A percentile compares a stretch with the other conserved stretches of the same genome.
phyloP scores from a whole-genome alignment of 1,140 invertebrate species.

The Aphelinus certus region DNA sequence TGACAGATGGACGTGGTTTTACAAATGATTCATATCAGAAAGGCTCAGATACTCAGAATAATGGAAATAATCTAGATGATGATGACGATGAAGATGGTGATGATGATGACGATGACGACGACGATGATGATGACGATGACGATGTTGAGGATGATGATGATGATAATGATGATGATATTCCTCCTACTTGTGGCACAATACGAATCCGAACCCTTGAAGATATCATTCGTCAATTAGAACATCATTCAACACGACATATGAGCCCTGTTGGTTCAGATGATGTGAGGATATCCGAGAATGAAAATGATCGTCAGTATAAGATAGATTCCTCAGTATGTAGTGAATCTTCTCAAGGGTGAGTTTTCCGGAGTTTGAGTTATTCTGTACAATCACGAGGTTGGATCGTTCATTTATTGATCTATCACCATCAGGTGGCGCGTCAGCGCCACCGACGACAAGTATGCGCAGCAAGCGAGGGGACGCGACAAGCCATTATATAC shows the following conservation, averaged over 20 bases:
- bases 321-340: slow-evolving; percentile 82
- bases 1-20: slow-evolving; percentile 74
- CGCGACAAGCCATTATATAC: too few relatives aligned
- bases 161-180: slow-evolving; percentile 76
- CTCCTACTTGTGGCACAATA: slow-evolving; percentile 75
- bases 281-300: slow-evolving; percentile 90
- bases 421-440: too few relatives aligned
- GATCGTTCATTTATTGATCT: too few relatives aligned
- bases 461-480: too few relatives aligned
- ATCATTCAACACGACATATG: slow-evolving; percentile 87
- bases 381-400: too few relatives aligned
- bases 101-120: slow-evolving; percentile 76
- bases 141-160: slow-evolving; percentile 58
- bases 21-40: slow-evolving; percentile 70
- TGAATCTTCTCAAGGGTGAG: slow-evolving; percentile 77
- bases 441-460: too few relatives aligned
- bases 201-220: slow-evolving; percentile 91
- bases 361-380: too few relatives aligned
- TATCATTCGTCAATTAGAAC: slow-evolving; percentile 88
- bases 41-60: slow-evolving; percentile 69
- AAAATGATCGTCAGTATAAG: slow-evolving; percentile 87
- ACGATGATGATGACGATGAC: slow-evolving; percentile 42
- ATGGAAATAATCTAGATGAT: slow-evolving; percentile 62
- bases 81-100: slow-evolving; percentile 78
- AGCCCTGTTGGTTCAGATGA: slow-evolving; percentile 91